Base-by-base conservation (phyloP, 2,113 vertebrate genomes). In the Enhydra lutris region DNA sequence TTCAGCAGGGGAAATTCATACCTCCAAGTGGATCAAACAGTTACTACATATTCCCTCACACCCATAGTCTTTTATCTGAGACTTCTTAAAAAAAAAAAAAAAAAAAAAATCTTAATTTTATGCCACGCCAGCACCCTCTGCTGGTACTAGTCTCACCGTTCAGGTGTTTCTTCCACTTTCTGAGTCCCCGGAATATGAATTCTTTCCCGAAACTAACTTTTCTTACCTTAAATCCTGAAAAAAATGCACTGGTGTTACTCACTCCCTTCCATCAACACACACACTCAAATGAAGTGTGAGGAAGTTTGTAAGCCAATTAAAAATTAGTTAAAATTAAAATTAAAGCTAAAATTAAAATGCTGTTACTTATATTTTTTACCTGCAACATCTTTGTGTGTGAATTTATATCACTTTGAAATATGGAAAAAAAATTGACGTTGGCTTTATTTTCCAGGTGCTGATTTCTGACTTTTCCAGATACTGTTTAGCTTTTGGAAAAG, bases 81-180 rank as follows among this genome's bases (percentile, higher is more conserved):
- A 84, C 24, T 4, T 63, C 65, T 55, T 13, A 1, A 29, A 55
- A 85, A 67, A 95, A 65, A 92, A 52, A 15, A 18, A 71, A 57
- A 71, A 83, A 87, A 71, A 57, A 71, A 84, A 81, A 59, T 2
- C 2, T 24, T 12, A 91, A 36, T 76, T 95, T 65, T 47, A 94
- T 95, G 97, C 98, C 98, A 12, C 97, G 29, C 91, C 92, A 90
- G 98, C 98, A 91, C 98, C 99, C 98, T 97, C 99, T 98, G 97
- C 98, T 95, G 97, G 98, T 81, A 2, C 63, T 13, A 11, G 21
- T 12, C n/a, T 55, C 65, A 2, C 52, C 34, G 1, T 69, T 55
- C 45, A n/a, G 74, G 45, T 17, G 71, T n/a, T 76, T 39, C 85
- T 29, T 55, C 29, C n/a, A 7, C 65, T 73, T 45, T 8, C 55